Evolutionary conservation across 2,113 vertebrate species (phyloP), one percentile per base, ranked within the genome.

Genomic region (Pithys albifrons): DNA sequence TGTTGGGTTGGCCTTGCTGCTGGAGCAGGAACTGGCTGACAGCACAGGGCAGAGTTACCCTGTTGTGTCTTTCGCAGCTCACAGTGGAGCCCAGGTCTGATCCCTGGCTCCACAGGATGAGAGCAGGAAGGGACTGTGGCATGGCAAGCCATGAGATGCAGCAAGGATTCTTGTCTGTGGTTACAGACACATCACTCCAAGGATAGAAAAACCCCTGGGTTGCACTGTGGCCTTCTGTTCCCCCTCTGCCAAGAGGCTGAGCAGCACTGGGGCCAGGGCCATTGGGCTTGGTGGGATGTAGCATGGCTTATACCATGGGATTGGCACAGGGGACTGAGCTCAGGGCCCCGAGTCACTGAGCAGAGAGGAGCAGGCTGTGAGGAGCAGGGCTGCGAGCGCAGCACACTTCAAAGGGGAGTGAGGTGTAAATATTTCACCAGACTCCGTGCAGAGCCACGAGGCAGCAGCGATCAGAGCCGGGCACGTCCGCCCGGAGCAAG

Each of bases 71-170:
- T 75, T 58, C 85, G 61, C 74, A 37, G 82, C 64, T 72, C 28
- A 1, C 76, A 27, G 57, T 3, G 1, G 85, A 46, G 71, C 78
- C 39, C 1, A 0, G 29, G 12, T 7, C 41, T 3, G 2, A 49
- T 57, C 6, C 2, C 27, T 1, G 4, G 15, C 9, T 1, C 85
- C 39, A 1, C 0, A 9, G 82, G 57, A 24, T 0, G 5, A 46
- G 35, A 31, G 49, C 51, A 29, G 72, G 52, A 77, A 27, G 10
- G 59, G 31, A 69, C 3, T 8, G 33, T 0, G 1, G 41, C 52
- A 17, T 1, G 0, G 62, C 1, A 0, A 51, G 39, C 35, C 43
- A 3, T 1, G 61, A 58, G 49, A 12, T 0, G 5, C n/a, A 14
- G 19, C 39, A n/a, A 6, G 52, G 25, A 27, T 64, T 28, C 12